These are phyloP conservation scores for Spinus olivaceus DNA, from an alignment of 2,797 vertebrate genomes.

Conservation along the genomic window DNA sequence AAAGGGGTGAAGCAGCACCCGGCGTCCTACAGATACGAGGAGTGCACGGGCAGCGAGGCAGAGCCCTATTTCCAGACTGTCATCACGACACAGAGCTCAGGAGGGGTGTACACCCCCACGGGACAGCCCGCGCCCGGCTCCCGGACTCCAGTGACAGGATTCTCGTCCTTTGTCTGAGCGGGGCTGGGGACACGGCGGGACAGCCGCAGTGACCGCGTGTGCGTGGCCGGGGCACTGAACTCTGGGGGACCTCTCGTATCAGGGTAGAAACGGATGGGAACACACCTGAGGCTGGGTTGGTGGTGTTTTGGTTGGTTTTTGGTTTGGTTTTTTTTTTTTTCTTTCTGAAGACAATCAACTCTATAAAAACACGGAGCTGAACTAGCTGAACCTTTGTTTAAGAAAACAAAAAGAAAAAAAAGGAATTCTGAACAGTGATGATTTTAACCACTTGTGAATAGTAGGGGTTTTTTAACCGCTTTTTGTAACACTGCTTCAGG, in stretches of 20 bases:
- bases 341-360: conserved; percentile 70
- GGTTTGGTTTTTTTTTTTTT: neutral
- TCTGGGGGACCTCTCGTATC: conserved; percentile 49
- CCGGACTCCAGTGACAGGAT: conserved; percentile 92
- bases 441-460: conserved; percentile 72
- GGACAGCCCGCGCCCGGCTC: conserved; percentile 86
- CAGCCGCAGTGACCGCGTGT: neutral
- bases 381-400: conserved; percentile 55
- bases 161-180: conserved; percentile 94
- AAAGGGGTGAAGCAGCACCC: conserved; percentile 83
- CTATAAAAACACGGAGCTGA: conserved; percentile 47
- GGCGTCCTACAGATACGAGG: conserved; percentile 83
- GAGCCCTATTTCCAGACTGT: conserved; percentile 92
- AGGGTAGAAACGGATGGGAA: conserved; percentile 64
- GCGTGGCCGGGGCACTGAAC: conserved; percentile 12
- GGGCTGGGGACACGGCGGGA: neutral
- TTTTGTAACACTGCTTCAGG: conserved; percentile 75
- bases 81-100: conserved; percentile 93
- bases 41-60: conserved; percentile 81
- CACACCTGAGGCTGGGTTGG: conserved; percentile 37
- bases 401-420: neutral
- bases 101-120: conserved; percentile 87
- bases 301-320: neutral
- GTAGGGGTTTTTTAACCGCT: conserved; percentile 69
- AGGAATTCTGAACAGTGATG: conserved; percentile 47